phyloP scores from a whole-genome alignment of 2,797 vertebrate genomes.

The Hybognathus amarus region DNA sequence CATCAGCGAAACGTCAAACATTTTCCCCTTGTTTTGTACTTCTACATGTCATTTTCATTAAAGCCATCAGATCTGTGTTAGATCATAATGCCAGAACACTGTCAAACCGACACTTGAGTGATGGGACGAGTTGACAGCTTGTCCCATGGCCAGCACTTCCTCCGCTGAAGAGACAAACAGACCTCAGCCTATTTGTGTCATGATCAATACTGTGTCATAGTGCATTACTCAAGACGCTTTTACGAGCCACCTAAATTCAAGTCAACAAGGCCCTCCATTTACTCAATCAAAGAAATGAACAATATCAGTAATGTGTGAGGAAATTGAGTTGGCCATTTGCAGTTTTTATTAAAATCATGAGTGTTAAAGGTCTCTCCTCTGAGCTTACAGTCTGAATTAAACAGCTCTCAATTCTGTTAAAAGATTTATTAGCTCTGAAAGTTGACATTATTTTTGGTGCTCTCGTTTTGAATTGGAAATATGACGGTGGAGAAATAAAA shows the following conservation, averaged over 20 bases:
- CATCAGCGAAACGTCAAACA: neutral
- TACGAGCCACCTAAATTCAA: neutral
- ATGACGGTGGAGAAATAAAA: neutral
- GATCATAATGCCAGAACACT: constrained; percentile 37
- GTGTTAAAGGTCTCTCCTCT: neutral
- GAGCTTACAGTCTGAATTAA: neutral
- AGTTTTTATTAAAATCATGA: neutral
- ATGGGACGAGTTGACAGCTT: constrained; percentile 28
- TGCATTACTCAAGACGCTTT: neutral
- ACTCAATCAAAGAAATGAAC: neutral
- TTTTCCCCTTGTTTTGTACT: constrained; percentile 14
- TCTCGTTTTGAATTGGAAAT: neutral
- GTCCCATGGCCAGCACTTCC: constrained; percentile 13
- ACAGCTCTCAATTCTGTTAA: neutral
- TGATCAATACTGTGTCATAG: constrained; percentile 39
- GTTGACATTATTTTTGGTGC: neutral
- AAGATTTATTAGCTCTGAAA: constrained; percentile 6
- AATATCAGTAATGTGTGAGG: neutral
- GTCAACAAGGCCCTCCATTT: constrained; percentile 5
- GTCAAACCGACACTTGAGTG: constrained; percentile 39
- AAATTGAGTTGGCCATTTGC: neutral
- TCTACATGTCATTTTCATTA: constrained; percentile 39
- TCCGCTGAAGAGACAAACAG: constrained; percentile 24
- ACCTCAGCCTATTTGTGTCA: constrained; percentile 20
- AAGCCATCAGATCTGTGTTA: constrained; percentile 35